Percentiles rank a stretch among this genome's conserved stretches.
Evolutionary conservation across 2,797 vertebrate genomes (phyloP).

Genomic region (Streptopelia turtur): DNA sequence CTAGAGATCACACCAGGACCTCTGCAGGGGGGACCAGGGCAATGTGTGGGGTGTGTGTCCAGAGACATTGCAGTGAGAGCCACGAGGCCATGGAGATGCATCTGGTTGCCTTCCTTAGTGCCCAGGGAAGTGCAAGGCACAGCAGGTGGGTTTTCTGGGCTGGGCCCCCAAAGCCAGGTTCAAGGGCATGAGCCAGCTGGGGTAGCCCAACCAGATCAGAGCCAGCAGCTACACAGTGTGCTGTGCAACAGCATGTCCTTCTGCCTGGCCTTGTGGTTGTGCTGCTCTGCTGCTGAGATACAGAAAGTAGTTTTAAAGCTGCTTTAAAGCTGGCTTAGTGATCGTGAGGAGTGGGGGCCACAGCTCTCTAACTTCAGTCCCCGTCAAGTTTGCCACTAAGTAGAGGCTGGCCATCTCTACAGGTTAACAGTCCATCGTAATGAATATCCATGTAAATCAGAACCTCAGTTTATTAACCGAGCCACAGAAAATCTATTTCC

Average conservation of each 20-base stretch:
- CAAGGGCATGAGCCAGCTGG: accelerated
- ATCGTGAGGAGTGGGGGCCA: not conserved
- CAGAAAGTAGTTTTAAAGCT: not conserved
- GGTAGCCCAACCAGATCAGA: not conserved
- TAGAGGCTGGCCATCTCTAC: not conserved
- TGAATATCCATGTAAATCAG: not conserved
- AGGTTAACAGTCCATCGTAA: not conserved
- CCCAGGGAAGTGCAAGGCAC: not conserved
- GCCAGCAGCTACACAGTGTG: not conserved
- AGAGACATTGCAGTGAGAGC: not conserved
- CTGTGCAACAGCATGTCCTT: not conserved
- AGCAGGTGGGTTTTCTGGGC: not conserved
- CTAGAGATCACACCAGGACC: not conserved
- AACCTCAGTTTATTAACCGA: not conserved
- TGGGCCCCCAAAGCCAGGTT: not conserved
- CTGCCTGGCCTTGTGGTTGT: not conserved
- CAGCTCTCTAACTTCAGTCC: not conserved
- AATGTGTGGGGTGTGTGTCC: not conserved
- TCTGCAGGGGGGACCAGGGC: not conserved
- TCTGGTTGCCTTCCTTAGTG: not conserved
- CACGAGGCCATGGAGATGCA: accelerated
- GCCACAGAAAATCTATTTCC: not conserved
- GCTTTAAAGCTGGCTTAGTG: not conserved
- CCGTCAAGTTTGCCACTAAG: not conserved
- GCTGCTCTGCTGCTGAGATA: not conserved